Evolutionary conservation across 2,113 vertebrate genomes (phyloP), one percentile per base, ranked within the genome.

Genomic region (Neotragus pygmaeus): DNA sequence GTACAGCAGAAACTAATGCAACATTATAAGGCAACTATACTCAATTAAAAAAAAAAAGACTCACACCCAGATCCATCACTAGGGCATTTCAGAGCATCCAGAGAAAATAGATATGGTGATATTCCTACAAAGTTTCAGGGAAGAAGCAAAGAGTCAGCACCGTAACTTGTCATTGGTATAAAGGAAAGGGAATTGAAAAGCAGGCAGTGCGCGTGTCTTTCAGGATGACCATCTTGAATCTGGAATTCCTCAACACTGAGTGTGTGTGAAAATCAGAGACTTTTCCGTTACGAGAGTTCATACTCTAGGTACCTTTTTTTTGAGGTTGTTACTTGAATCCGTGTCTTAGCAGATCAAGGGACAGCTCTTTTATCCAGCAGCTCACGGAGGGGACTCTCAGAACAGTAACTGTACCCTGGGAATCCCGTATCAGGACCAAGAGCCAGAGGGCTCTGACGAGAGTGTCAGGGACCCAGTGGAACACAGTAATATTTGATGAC

Each of bases 401-500:
- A 45, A 28, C 1, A 43, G 16, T 1, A 8, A 33, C 1, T 1
- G 8, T 15, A 0, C 7, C 0, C 21, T 1, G 39, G 49, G 43
- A 15, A 0, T 36, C 3, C 28, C 64, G 1, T 0, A 6, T 0
- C 13, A 57, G 27, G 33, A 43, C 17, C 27, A 4, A 9, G 7
- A 28, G 36, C 19, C 14, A 23, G 13, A 25, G 25, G 21, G 7
- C 13, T 1, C 73, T 19, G 23, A 2, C 0, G 15, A 73, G 75
- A 21, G 62, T 0, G 49, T 30, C 7, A 17, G 5, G 0, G 28
- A 2, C n/a, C 23, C 53, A 3, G n/a, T 4, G 12, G 7, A 0
- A 27, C 14, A 0, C 5, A 17, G 12, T 2, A 27, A 1, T 3
- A 2, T 4, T 53, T 2, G 19, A 81, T 5, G 39, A 3, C 13